A percentile compares a stretch with the other conserved stretches of the same genome.
These are phyloP conservation scores for Nomada ferruginata DNA, from an alignment of 2,888 invertebrate species.

Conservation along the genomic window DNA sequence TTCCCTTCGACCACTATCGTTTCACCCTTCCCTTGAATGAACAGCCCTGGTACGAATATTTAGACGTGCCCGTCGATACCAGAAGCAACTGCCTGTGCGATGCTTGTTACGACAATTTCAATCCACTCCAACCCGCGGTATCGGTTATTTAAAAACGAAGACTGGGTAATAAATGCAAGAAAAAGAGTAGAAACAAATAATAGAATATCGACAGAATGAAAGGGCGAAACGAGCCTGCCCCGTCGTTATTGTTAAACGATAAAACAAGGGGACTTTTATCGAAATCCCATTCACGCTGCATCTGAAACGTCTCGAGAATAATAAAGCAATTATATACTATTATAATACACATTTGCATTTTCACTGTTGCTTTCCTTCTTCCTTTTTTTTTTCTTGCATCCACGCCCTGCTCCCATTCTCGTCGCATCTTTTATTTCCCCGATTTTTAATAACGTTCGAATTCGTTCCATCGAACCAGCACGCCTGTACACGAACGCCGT, in stretches of 20 bases:
- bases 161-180: slow-evolving; percentile 56
- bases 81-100: slow-evolving; percentile 9
- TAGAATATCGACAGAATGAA: slow-evolving; percentile 66
- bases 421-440: not conserved
- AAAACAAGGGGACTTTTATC: slow-evolving; percentile 63
- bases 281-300: slow-evolving; percentile 64
- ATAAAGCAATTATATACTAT: slow-evolving; percentile 63
- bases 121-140: slow-evolving; percentile 24
- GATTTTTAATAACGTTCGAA: slow-evolving; percentile 43
- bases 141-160: slow-evolving; percentile 64
- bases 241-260: slow-evolving; percentile 68
- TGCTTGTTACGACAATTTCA: slow-evolving; percentile 57
- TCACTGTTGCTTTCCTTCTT: not conserved
- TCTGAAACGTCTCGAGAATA: slow-evolving; percentile 56
- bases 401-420: not conserved
- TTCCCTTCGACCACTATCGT: slow-evolving; percentile 16
- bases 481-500: not conserved
- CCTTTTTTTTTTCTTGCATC: not conserved
- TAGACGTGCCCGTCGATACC: slow-evolving; percentile 21
- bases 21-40: slow-evolving; percentile 1
- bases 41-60: slow-evolving; percentile 54
- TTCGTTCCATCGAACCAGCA: not conserved
- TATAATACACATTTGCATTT: slow-evolving; percentile 36
- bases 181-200: slow-evolving; percentile 18
- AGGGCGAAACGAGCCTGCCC: slow-evolving; percentile 1